These are phyloP conservation scores for Xenops minutus DNA, from an alignment of 2,797 vertebrate species.

Conservation along the genomic window DNA sequence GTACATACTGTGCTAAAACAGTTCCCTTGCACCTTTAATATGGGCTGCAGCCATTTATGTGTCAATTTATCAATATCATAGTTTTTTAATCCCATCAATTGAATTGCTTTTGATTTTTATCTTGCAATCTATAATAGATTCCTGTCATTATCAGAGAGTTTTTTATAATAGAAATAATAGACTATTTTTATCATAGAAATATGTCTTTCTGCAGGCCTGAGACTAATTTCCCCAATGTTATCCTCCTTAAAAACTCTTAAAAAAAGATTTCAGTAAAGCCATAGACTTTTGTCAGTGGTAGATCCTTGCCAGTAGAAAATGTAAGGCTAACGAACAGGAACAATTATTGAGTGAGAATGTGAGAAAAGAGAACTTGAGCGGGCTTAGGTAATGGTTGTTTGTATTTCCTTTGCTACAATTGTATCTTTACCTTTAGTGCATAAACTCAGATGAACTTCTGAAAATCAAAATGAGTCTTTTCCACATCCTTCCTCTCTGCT, in stretches of 20 bases:
- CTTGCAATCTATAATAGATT: conserved; percentile 2
- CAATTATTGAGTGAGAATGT: not conserved
- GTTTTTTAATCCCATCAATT: conserved; percentile 30
- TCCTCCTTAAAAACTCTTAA: conserved; percentile 4
- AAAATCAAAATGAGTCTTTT: not conserved
- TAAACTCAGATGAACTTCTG: not conserved
- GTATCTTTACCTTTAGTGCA: not conserved
- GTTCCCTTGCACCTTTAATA: conserved; percentile 18
- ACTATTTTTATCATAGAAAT: not conserved
- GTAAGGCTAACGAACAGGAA: not conserved
- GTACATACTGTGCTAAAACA: conserved; percentile 11
- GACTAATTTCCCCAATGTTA: not conserved
- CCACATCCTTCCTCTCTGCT: not conserved
- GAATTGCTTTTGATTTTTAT: conserved; percentile 52
- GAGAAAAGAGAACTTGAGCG: not conserved
- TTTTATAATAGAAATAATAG: not conserved
- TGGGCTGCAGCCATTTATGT: not conserved
- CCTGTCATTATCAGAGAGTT: conserved; percentile 30
- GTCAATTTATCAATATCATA: conserved; percentile 28
- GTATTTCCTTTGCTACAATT: not conserved
- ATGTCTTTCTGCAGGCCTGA: not conserved
- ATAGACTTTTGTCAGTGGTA: not conserved
- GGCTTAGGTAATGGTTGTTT: not conserved
- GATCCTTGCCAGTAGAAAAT: not conserved
- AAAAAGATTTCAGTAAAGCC: not conserved